Evolutionary conservation across 2,888 invertebrate genomes (phyloP).

Genomic region (Trachelus troglodyta): DNA sequence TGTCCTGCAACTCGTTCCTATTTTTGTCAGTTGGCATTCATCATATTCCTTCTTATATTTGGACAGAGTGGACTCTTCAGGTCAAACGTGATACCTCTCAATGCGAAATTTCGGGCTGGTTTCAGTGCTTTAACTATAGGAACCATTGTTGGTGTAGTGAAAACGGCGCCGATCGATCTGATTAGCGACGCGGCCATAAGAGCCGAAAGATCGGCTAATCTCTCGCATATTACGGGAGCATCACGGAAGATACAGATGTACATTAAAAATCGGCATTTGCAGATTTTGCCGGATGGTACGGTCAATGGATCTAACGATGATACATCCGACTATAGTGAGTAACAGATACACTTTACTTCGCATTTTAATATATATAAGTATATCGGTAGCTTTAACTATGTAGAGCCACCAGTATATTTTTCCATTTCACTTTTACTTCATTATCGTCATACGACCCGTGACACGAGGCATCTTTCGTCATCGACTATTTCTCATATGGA

Average conservation of each 20-base stretch:
- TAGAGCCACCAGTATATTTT: not conserved
- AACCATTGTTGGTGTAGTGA: slow-evolving; percentile 46
- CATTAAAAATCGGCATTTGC: slow-evolving; percentile 85
- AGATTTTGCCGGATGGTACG: slow-evolving; percentile 85
- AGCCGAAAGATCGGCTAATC: slow-evolving; percentile 82
- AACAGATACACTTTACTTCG: slow-evolving; percentile 11
- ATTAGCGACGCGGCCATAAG: slow-evolving; percentile 61
- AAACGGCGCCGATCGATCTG: slow-evolving; percentile 48
- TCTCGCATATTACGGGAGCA: slow-evolving; percentile 84
- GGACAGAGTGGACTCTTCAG: slow-evolving; percentile 46
- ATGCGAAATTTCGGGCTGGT: slow-evolving; percentile 27
- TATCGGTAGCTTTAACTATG: not conserved
- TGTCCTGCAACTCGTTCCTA: slow-evolving; percentile 38
- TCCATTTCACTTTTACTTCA: not conserved
- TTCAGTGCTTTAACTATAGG: slow-evolving; percentile 50
- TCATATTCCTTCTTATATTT: slow-evolving; percentile 51
- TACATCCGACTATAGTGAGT: slow-evolving; percentile 88
- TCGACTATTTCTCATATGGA: not conserved
- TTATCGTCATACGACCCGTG: not conserved
- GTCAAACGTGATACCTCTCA: slow-evolving; percentile 30
- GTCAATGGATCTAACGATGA: slow-evolving; percentile 86
- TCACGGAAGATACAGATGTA: slow-evolving; percentile 85
- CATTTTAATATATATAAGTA: not conserved
- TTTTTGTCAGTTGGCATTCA: slow-evolving; percentile 42
- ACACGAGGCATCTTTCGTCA: not conserved